phyloP scores from a whole-genome alignment of 2,113 vertebrate species.

The Dendrocopos noguchii region DNA sequence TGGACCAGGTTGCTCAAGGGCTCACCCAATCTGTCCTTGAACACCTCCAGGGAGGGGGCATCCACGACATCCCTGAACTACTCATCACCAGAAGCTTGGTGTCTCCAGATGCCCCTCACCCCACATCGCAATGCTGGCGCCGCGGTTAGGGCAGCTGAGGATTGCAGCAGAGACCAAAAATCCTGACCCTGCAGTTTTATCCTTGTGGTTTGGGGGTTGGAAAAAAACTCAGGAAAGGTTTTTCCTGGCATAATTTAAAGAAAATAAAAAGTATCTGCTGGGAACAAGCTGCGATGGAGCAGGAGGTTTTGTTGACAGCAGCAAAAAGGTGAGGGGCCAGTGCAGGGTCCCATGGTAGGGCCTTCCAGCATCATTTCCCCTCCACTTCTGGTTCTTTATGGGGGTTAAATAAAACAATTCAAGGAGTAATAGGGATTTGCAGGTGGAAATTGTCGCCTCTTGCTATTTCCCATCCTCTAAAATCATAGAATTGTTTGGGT shows the following conservation, averaged over 20 bases:
- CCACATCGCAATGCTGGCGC: neutral
- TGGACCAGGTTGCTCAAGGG: too few species aligned
- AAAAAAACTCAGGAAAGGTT: neutral
- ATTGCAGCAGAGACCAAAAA: neutral
- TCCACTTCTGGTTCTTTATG: neutral
- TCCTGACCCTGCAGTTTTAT: neutral
- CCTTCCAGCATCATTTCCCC: neutral
- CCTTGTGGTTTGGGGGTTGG: fast-evolving
- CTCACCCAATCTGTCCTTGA: too few species aligned
- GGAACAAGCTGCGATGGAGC: fast-evolving
- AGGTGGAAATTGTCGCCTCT: fast-evolving
- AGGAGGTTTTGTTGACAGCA: neutral
- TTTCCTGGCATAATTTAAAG: neutral
- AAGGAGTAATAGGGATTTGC: neutral
- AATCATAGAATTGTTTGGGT: too few species aligned
- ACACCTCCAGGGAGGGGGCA: too few species aligned
- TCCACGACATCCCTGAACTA: too few species aligned
- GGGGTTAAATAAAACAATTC: neutral
- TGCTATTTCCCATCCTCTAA: fast-evolving
- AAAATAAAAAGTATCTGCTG: neutral
- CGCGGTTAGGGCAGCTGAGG: fast-evolving
- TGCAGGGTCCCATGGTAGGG: fast-evolving
- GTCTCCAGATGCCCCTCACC: neutral
- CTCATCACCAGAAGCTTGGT: too few species aligned
- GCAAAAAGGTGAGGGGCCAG: neutral